phyloP scores from a whole-genome alignment of 2,888 invertebrate species.

The Plagiodera versicolora region DNA sequence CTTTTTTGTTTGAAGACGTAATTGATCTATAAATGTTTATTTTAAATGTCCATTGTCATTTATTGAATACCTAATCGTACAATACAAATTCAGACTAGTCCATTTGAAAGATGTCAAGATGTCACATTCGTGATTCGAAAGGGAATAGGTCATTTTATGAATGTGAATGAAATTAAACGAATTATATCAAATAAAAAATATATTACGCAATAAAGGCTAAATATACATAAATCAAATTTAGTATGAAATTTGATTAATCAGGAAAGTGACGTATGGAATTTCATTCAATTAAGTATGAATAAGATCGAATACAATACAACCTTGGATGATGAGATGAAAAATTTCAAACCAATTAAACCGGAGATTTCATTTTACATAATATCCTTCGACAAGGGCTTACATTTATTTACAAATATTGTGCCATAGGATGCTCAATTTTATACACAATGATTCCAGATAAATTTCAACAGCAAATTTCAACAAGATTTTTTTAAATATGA shows the following conservation, averaged over 20 bases:
- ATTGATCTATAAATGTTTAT: not conserved
- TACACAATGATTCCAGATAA: constrained; percentile 35
- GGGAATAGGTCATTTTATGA: too few relatives aligned
- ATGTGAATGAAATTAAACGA: not conserved
- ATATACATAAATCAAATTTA: constrained; percentile 24
- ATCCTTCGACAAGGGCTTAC: constrained; percentile 24
- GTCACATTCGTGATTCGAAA: too few relatives aligned
- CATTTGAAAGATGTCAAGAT: too few relatives aligned
- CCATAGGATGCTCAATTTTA: constrained; percentile 18
- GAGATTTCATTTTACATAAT: constrained; percentile 18
- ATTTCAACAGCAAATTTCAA: constrained; percentile 41
- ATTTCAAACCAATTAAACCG: constrained; percentile 27
- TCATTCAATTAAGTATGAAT: constrained; percentile 6
- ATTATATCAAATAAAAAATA: constrained; percentile 28
- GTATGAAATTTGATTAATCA: constrained; percentile 20
- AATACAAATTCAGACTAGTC: too few relatives aligned
- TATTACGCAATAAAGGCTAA: constrained; percentile 26
- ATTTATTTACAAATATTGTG: constrained; percentile 28
- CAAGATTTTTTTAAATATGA: constrained; percentile 38
- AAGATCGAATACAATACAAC: constrained; percentile 20
- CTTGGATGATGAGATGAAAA: constrained; percentile 17
- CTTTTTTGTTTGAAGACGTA: not conserved
- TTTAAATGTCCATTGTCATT: not conserved
- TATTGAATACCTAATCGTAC: not conserved
- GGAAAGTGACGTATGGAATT: constrained; percentile 28